phyloP scores from a whole-genome alignment of 2,888 invertebrate genomes.

The Microctonus hyperodae region DNA sequence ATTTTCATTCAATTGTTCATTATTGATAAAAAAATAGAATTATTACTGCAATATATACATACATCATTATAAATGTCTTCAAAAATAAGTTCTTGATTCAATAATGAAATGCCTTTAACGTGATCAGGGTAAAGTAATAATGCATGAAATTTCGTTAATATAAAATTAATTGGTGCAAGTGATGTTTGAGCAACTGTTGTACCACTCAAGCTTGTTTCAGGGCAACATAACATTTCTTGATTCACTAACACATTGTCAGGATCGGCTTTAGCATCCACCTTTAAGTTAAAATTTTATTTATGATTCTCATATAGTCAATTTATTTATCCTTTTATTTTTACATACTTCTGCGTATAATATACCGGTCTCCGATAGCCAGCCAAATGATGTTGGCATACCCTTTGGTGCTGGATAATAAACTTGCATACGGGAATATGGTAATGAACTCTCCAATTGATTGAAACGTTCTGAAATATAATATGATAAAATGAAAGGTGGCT shows the following conservation, averaged over 20 bases:
- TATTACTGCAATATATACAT: constrained; percentile 33
- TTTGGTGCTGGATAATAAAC: constrained; percentile 75
- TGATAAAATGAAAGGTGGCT: neutral
- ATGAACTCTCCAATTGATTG: constrained; percentile 75
- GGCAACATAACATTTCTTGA: constrained; percentile 56
- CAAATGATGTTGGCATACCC: constrained; percentile 79
- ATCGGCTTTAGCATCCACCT: constrained; percentile 55
- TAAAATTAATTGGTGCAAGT: constrained; percentile 74
- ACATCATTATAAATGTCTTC: constrained; percentile 82
- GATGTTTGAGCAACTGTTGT: constrained; percentile 45
- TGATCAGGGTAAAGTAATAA: constrained; percentile 83
- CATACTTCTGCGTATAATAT: constrained; percentile 80
- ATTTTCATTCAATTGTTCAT: neutral
- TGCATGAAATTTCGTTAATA: constrained; percentile 90
- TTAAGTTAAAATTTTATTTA: constrained; percentile 31
- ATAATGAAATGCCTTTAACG: constrained; percentile 82
- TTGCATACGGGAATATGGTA: constrained; percentile 80
- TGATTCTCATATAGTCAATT: constrained; percentile 43
- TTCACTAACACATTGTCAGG: constrained; percentile 59
- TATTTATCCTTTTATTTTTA: constrained; percentile 53
- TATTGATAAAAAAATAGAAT: constrained; percentile 15
- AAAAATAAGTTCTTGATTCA: constrained; percentile 86
- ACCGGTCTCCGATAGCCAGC: constrained; percentile 87
- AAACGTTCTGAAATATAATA: constrained; percentile 64
- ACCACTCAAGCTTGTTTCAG: constrained; percentile 56